Base-by-base conservation (phyloP, 2,797 vertebrate genomes). In the Betta splendens region DNA sequence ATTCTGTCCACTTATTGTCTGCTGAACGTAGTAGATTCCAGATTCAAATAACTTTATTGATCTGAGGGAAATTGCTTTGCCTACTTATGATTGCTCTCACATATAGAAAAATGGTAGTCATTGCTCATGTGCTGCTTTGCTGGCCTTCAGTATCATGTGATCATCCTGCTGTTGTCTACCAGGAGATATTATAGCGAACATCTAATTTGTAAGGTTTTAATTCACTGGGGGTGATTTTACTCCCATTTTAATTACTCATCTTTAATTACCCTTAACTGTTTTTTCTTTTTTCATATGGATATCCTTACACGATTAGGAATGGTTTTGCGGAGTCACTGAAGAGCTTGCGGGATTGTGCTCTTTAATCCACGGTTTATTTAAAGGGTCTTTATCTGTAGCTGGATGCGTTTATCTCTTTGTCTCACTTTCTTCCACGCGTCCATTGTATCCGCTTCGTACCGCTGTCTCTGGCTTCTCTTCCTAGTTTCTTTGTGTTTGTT, bases 241-340 rank as follows among this genome's bases (percentile, higher is more conserved):
- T 50, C 57, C 47, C 63, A 45, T 84, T 89, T 87, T 87, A 87
- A 87, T 91, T 86, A 63, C 79, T 79, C 4, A 32, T 11, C 11
- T 31, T 47, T 57, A 57, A 57, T 45, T 46, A 89, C 78, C 77
- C 62, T 64, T 67, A 79, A 82, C 55, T 82, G 69, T 70, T 28
- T 5, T 7, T 47, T 67, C 56, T 71, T 43, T 54, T 43, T 62
- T 52, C 48, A 44, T 54, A 56, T 49, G 47, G 54, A 65, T 77
- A 77, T 83, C 58, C 75, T 81, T 60, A 62, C 55, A 64, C 48
- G 7, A 38, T 80, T 73, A 57, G 61, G 44, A 75, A 50, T 53
- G 38, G 0, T 50, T 80, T 74, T 73, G 77, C 42, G 42, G 42
- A 77, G 71, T 79, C 69, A 64, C 64, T 36, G 63, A 75, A 76